Base-by-base conservation (phyloP, 2,888 invertebrate genomes). In the Limulus polyphemus region DNA sequence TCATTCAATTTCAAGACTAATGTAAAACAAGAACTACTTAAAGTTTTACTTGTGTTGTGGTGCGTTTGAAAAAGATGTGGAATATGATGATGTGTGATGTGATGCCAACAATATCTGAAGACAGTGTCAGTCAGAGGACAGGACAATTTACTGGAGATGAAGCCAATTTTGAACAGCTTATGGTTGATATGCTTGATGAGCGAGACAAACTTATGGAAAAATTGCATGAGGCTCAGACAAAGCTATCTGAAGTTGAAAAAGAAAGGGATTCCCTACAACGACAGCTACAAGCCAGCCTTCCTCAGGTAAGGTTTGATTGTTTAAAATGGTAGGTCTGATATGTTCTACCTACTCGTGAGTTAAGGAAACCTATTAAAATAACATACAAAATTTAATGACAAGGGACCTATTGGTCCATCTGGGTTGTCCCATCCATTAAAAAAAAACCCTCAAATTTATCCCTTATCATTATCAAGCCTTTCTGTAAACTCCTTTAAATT, bases 101-200 rank as follows among this genome's bases (percentile, higher is more conserved):
- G 81, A 98, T 99, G 97, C 98, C 98, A 78, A 99, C 98, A 76
- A 99, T 99, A 81, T 90, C 93, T 75, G 99, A 99, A 84, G 98
- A 99, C 83, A 90, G 88, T 81, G 90, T 92, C 78, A 88, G 90
- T 79, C 91, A 91, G 81, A 83, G 91, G 77, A 89, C 89, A 80
- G 91, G 91, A 75, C 91, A 91, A 79, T 63, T 61, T 52, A 65
- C 68, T 47, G 92, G 91, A 67, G 95, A 95, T 79, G 95, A 97
- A 82, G 91, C 93, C 71, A 97, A 97, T 81, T 93, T 98, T 78
- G 98, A 99, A 80, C 97, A 99, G 81, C 87, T 99, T 76, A 99
- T 99, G 99, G 97, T 99, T 70, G 95, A 95, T 73, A 99, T 99
- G 95, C 83, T 99, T 74, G 99, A 99, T 79, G 98, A 99, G 80